Evolutionary conservation across 2,113 vertebrate species (phyloP).

Genomic region (Oryzias celebensis): DNA sequence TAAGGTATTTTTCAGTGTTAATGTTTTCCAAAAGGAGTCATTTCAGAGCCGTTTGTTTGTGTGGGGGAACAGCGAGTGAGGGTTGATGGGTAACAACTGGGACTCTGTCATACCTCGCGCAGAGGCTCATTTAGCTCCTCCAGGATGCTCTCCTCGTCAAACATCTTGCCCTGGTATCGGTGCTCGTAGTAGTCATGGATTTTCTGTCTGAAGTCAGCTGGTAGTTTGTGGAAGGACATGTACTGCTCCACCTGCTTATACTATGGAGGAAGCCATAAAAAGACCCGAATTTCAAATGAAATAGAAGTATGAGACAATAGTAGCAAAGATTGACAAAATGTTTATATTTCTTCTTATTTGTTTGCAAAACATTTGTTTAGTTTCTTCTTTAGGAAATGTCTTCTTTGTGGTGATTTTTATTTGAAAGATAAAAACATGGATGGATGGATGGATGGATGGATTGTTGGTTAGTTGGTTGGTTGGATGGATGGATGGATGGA

Average conservation of each 20-base stretch:
- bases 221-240: slow-evolving; percentile 99
- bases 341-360: too few species aligned
- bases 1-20: too few species aligned
- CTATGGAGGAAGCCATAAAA: slow-evolving; percentile 64
- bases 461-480: too few species aligned
- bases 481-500: too few species aligned
- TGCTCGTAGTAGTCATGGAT: slow-evolving; percentile 98
- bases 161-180: slow-evolving; percentile 99
- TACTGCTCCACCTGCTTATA: slow-evolving; percentile 99
- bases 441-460: too few species aligned
- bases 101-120: slow-evolving; percentile 80
- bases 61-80: not conserved
- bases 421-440: too few species aligned
- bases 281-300: slow-evolving; percentile 4
- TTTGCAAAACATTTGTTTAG: too few species aligned
- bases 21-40: too few species aligned
- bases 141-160: slow-evolving; percentile 97
- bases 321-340: too few species aligned
- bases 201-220: slow-evolving; percentile 93
- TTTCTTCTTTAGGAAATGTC: too few species aligned
- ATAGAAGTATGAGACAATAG: slow-evolving; percentile 5
- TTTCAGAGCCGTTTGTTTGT: too few species aligned
- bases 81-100: not conserved
- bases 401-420: too few species aligned
- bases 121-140: slow-evolving; percentile 94